phyloP scores from a whole-genome alignment of 2,113 vertebrate species.

The Coreoperca whiteheadi region DNA sequence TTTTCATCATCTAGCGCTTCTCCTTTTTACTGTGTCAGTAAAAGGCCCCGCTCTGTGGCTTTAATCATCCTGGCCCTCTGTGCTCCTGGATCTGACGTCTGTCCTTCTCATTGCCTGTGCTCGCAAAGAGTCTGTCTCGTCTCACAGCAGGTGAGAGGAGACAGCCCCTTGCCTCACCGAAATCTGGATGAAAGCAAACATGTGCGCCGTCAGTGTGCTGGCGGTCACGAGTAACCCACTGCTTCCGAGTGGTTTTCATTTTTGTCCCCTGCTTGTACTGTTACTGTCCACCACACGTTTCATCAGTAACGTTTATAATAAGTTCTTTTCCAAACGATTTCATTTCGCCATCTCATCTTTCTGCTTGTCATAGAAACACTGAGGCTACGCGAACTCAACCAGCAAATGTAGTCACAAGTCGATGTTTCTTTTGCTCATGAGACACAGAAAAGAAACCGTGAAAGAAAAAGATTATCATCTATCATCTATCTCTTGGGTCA shows the following conservation, averaged over 20 bases:
- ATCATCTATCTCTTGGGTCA: too few relatives aligned
- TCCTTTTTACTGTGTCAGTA: conserved; percentile 9
- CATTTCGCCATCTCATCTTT: not conserved
- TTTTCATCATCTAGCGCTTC: not conserved
- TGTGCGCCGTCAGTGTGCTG: not conserved
- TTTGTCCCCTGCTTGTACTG: not conserved
- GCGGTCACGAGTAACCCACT: not conserved
- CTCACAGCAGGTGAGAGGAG: too few relatives aligned
- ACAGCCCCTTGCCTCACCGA: not conserved
- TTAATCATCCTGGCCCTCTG: conserved; percentile 39
- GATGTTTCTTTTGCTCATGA: too few relatives aligned
- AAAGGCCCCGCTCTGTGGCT: conserved; percentile 14
- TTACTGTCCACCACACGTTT: not conserved
- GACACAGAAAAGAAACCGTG: too few relatives aligned
- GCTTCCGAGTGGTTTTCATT: not conserved
- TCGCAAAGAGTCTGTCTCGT: conserved; percentile 9
- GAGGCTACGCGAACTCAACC: too few relatives aligned
- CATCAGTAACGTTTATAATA: not conserved
- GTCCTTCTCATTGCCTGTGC: conserved; percentile 21
- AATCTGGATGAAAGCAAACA: conserved; percentile 40
- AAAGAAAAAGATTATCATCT: too few relatives aligned
- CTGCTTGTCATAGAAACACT: too few relatives aligned
- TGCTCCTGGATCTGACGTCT: conserved; percentile 15
- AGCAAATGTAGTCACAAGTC: too few relatives aligned
- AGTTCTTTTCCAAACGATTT: not conserved